Conservation (phyloP, 2,888 invertebrate genomes). For the Boloria selene region DNA sequence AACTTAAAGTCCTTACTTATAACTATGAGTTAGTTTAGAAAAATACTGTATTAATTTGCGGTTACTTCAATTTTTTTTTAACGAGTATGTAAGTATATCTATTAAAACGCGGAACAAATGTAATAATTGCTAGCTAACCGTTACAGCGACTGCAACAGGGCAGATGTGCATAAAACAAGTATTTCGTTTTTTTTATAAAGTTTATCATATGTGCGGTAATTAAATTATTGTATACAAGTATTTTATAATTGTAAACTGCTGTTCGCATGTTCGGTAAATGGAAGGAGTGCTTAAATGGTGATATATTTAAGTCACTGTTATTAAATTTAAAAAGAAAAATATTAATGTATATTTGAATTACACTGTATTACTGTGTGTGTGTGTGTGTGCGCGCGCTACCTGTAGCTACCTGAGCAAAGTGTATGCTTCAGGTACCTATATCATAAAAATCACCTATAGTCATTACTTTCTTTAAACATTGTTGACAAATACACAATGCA, state of each 20-base stretch:
- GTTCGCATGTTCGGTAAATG: neutral
- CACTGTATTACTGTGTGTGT: too few species aligned
- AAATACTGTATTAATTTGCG: neutral
- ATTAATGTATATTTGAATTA: too few species aligned
- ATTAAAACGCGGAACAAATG: conserved; percentile 24
- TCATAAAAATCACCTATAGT: too few species aligned
- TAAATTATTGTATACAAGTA: conserved; percentile 11
- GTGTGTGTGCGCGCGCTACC: too few species aligned
- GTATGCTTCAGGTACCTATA: too few species aligned
- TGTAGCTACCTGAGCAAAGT: too few species aligned
- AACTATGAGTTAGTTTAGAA: neutral
- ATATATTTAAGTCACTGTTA: neutral
- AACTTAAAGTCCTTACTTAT: too few species aligned
- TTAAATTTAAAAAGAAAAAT: neutral
- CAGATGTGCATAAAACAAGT: conserved; percentile 21
- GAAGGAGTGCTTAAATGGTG: neutral
- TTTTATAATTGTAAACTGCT: conserved; percentile 9
- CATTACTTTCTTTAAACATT: too few species aligned
- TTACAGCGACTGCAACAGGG: conserved; percentile 17
- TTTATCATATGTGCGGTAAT: neutral
- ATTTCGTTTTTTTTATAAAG: conserved; percentile 1
- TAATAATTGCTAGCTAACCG: conserved; percentile 14
- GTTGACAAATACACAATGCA: too few species aligned
- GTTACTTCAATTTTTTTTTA: neutral
- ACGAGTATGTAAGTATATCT: neutral